Evolutionary conservation across 2,797 vertebrate species (phyloP).

Genomic region (Paramormyrops hopkinsi): DNA sequence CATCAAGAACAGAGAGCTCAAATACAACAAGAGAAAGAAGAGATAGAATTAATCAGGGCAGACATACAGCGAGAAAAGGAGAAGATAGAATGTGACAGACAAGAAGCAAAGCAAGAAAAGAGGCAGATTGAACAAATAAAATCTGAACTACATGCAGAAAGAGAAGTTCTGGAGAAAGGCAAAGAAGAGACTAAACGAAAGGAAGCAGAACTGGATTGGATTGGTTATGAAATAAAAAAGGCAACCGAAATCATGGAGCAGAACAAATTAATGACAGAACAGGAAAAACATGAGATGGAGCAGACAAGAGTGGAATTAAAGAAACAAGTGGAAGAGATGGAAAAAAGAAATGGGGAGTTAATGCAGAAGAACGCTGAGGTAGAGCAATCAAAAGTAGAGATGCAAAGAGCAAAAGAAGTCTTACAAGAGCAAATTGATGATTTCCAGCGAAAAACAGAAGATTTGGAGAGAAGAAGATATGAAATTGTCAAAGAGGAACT

Average conservation of each 20-base stretch:
- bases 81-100: constrained; percentile 17
- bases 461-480: constrained; percentile 18
- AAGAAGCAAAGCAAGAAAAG: constrained; percentile 9
- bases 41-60: constrained; percentile 10
- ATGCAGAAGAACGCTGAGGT: constrained; percentile 29
- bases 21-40: constrained; percentile 17
- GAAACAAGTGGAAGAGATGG: constrained; percentile 23
- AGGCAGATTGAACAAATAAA: constrained; percentile 14
- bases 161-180: constrained; percentile 14
- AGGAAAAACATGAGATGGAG: background rate
- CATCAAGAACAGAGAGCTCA: constrained; percentile 28
- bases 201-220: constrained; percentile 2
- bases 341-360: constrained; percentile 42
- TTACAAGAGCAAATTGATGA: constrained; percentile 32
- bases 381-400: constrained; percentile 2
- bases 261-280: background rate
- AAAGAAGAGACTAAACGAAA: background rate
- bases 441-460: constrained; percentile 9
- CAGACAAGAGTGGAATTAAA: background rate
- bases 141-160: constrained; percentile 4
- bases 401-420: constrained; percentile 41
- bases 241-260: constrained; percentile 14
- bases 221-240: constrained; percentile 12
- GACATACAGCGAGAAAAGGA: constrained; percentile 14
- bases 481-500: background rate